Base-by-base conservation (phyloP, 2,797 vertebrate species). In the Hyperoplus immaculatus region DNA sequence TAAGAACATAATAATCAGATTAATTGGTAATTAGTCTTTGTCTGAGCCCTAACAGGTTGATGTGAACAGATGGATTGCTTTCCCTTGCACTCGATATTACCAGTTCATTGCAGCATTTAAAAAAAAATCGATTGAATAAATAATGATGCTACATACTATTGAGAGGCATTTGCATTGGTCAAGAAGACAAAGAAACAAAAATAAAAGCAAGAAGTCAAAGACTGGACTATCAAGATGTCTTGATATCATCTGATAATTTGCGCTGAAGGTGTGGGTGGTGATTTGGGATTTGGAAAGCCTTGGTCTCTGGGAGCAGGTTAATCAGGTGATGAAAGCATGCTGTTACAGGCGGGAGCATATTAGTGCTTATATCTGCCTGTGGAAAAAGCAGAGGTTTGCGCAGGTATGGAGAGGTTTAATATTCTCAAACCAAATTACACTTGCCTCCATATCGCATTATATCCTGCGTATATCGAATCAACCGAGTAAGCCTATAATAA, bases 401-500 rank as follows among this genome's bases (percentile, higher is more conserved):
- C 91, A 89, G 84, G 88, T 93, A 90, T 86, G 77, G 81, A 89
- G 89, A 87, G 79, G 80, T 93, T 91, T 91, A 90, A 91, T 93
- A 90, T 87, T 84, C 69, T 84, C 41, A 89, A 93, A 93, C 80
- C 77, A 56, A 90, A 91, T 92, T 91, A 91, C 76, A 76, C 82
- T 82, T 86, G 86, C 87, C 87, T 83, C 75, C 29, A 61, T 83
- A 91, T 91, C 90, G 79, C 83, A 91, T 93, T 92, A 91, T 91
- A 82, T 29, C 29, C 29, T 72, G 70, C 43, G 43, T 70, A 86
- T 90, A 92, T 93, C 90, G 86, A 91, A 92, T 93, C 82, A 91
- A 62, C 74, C 36, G 53, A 90, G 85, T 84, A 82, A 82, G 78
- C 60, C 68, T 69, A 86, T 92, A 77, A 86, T 92, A 77, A 90